Percentiles rank a stretch among this genome's conserved stretches.
Conservation (phyloP, 2,888 invertebrate species). For the Caenorhabditis sp. region DNA sequence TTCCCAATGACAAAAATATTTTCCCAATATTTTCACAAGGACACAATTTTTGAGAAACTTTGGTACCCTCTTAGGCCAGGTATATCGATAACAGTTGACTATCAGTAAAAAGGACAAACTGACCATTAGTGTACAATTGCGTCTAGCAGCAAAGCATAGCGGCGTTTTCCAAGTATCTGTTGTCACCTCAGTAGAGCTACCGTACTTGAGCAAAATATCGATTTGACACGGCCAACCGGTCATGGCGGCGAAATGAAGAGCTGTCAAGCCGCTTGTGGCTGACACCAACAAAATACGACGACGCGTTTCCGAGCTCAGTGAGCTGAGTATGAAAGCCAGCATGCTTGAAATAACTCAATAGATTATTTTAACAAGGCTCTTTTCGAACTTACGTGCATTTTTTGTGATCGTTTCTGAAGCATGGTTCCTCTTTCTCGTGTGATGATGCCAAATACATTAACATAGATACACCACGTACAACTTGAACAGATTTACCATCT, state of each 20-base stretch:
- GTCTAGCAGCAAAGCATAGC: constrained; percentile 8
- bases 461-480: not conserved
- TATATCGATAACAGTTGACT: too few relatives aligned
- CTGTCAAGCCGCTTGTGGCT: constrained; percentile 7
- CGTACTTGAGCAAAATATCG: constrained; percentile 25
- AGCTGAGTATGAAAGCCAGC: constrained; percentile 12
- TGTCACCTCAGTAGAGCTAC: constrained; percentile 2
- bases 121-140: constrained; percentile 10
- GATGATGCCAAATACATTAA: constrained; percentile 18
- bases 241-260: constrained; percentile 29
- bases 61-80: too few relatives aligned
- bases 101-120: too few relatives aligned
- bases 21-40: too few relatives aligned
- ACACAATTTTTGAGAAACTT: too few relatives aligned
- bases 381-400: constrained; percentile 28
- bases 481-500: not conserved
- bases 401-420: constrained; percentile 12
- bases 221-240: constrained; percentile 34
- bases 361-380: too few relatives aligned
- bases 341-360: not conserved
- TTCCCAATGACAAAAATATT: too few relatives aligned
- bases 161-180: constrained; percentile 14
- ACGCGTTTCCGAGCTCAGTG: not conserved
- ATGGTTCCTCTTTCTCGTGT: constrained; percentile 5
- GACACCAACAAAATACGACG: not conserved